Base-by-base conservation (phyloP, 2,797 vertebrate species). In the Myioborus miniatus region DNA sequence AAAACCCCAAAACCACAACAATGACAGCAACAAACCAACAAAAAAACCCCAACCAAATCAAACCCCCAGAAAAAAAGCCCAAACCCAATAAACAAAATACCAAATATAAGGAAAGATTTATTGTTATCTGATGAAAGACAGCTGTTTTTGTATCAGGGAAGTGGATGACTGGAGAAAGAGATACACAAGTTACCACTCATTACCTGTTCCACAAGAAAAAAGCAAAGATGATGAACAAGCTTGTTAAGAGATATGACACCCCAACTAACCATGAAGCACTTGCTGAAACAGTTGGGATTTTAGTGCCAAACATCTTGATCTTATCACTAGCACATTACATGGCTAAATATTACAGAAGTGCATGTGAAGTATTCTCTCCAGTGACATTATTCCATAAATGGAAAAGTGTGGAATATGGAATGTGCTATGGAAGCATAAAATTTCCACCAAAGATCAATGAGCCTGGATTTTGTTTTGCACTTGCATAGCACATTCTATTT, bases 251-350 rank as follows among this genome's bases (percentile, higher is more conserved):
- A 81, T 62, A 75, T 37, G 90, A 96, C 78, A 95, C 89, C 87
- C 88, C 82, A 94, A 95, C 86, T 83, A 95, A 90, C 90, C 75
- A 89, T 78, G 84, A 94, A 94, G 63, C 83, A 84, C 50, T 93
- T 94, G 94, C 55, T 95, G 79, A 87, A 95, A 90, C 89, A 86
- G 85, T 93, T 90, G 72, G 55, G 67, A 85, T 90, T 96, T 94
- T 92, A 93, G 82, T 95, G 90, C 91, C 91, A 96, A 95, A 93
- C 92, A 95, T 96, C 95, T 96, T 96, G 96, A 91, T 93, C 93
- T 94, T 95, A 95, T 96, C 86, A 81, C 72, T 93, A 86, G 80
- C 76, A 52, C 68, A 89, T 93, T 93, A 84, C 67, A 62, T 76
- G 77, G 46, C 50, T 90, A 94, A 97, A 94, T 94, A 96, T 90